Percentiles rank a stretch among this genome's conserved stretches.
These are phyloP conservation scores for Imbricaverruca yamaguchii DNA, from an alignment of 2,888 invertebrate genomes.

Conservation along the genomic window DNA sequence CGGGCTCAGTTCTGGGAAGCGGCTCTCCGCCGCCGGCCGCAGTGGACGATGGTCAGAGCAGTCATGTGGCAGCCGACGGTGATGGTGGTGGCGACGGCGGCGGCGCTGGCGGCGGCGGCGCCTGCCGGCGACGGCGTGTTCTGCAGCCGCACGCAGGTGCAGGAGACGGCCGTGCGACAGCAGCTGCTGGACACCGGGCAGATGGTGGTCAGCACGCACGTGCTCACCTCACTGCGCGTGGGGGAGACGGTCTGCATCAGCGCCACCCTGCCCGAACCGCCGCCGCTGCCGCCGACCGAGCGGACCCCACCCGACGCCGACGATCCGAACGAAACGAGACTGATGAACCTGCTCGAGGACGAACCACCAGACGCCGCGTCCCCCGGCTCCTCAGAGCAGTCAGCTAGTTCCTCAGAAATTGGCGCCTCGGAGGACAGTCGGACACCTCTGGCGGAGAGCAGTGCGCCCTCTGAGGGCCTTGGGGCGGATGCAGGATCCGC, in stretches of 20 bases:
- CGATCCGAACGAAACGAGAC: background rate
- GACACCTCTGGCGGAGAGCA: no score
- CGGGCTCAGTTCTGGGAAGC: background rate
- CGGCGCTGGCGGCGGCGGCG: background rate
- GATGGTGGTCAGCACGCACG: conserved; percentile 15
- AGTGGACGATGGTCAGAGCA: background rate
- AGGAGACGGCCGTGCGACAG: conserved; percentile 9
- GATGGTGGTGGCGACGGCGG: background rate
- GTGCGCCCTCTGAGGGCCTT: background rate
- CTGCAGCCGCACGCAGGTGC: conserved; percentile 21
- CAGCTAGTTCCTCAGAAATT: no score
- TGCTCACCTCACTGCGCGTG: conserved; percentile 1
- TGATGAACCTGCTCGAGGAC: background rate
- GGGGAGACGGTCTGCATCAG: conserved; percentile 18
- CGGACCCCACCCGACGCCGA: background rate
- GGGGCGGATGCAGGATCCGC: background rate
- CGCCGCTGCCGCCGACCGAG: background rate
- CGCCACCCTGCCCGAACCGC: background rate
- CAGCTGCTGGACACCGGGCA: background rate
- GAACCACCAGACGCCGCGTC: background rate
- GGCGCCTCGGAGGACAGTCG: no score
- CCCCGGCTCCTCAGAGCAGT: background rate
- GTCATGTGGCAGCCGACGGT: background rate
- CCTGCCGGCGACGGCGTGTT: background rate
- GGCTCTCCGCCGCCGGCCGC: background rate